These are phyloP conservation scores for Cryptus armator DNA, from an alignment of 2,888 invertebrate genomes.

Conservation along the genomic window DNA sequence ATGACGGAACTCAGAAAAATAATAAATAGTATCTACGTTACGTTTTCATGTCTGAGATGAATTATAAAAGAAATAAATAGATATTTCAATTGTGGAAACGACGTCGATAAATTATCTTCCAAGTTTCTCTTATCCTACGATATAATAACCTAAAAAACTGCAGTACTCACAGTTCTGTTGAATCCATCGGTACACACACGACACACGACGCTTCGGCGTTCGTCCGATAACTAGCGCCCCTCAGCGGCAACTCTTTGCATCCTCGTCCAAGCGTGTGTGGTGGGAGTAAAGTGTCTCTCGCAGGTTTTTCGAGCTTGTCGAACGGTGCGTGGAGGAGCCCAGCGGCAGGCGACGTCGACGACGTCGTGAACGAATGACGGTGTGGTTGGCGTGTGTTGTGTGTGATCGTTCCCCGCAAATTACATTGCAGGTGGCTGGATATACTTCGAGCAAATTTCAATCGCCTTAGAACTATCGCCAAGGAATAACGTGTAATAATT, in stretches of 20 bases:
- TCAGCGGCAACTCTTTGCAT: slow-evolving; percentile 29
- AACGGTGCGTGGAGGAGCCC: slow-evolving; percentile 72
- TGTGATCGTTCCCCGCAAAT: slow-evolving; percentile 16
- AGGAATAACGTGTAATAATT: slow-evolving; percentile 1
- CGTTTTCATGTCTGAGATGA: no score
- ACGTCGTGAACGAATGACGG: slow-evolving; percentile 64
- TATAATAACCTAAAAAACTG: slow-evolving; percentile 1
- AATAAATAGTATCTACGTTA: neutral
- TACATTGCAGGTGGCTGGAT: slow-evolving; percentile 30
- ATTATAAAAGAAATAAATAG: neutral
- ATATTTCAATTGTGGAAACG: neutral
- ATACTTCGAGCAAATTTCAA: neutral
- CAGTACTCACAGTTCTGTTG: neutral
- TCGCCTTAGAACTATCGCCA: neutral
- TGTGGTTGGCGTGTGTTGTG: slow-evolving; percentile 60
- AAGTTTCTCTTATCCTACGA: neutral
- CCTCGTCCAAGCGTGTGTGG: slow-evolving; percentile 7
- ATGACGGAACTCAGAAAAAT: neutral
- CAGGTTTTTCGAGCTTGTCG: slow-evolving; percentile 76
- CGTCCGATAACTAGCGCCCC: slow-evolving; percentile 8
- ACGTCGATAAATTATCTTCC: slow-evolving; percentile 21
- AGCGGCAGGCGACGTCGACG: slow-evolving; percentile 56
- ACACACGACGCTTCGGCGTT: neutral
- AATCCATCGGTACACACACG: slow-evolving; percentile 15
- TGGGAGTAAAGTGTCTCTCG: slow-evolving; percentile 67